Evolutionary conservation across 2,888 invertebrate genomes (phyloP).

Genomic region (Orthonychiurus folsomi): DNA sequence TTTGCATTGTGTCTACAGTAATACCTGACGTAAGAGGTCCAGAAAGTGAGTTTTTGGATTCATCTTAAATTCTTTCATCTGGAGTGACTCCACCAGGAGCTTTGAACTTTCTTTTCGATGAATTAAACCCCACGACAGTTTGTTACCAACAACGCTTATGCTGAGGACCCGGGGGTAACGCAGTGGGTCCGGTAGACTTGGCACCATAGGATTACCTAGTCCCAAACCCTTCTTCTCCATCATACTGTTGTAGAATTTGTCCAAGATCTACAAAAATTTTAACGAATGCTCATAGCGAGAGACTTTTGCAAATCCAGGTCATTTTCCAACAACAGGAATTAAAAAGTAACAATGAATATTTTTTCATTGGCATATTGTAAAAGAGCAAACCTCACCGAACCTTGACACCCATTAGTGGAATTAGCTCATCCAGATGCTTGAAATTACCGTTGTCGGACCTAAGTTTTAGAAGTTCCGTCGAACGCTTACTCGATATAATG

Average conservation of each 20-base stretch:
- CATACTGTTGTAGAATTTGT: constrained; percentile 11
- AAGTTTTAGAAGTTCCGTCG: constrained; percentile 2
- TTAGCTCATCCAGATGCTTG: constrained; percentile 6
- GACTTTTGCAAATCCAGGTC: not conserved
- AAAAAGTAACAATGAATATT: too few species aligned
- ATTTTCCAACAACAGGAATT: too few species aligned
- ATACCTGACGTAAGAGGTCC: constrained; percentile 20
- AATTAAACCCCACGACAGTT: constrained; percentile 23
- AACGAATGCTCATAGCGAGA: not conserved
- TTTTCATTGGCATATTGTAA: too few species aligned
- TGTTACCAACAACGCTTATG: constrained; percentile 20
- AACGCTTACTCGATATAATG: constrained; percentile 6
- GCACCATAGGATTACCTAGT: constrained; percentile 18
- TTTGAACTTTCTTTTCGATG: not conserved
- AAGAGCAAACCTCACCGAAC: too few species aligned
- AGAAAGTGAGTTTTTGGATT: constrained; percentile 25
- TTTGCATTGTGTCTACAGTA: not conserved
- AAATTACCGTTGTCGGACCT: not conserved
- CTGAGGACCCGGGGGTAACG: constrained; percentile 20
- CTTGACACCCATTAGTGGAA: constrained; percentile 11
- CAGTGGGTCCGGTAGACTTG: constrained; percentile 14
- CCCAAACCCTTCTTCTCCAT: constrained; percentile 10
- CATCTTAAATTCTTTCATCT: constrained; percentile 15
- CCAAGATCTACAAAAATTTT: not conserved
- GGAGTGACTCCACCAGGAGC: constrained; percentile 14